Conservation (phyloP, 53 echinoderm and acorn worm genomes). For the Actinopyga echinites region DNA sequence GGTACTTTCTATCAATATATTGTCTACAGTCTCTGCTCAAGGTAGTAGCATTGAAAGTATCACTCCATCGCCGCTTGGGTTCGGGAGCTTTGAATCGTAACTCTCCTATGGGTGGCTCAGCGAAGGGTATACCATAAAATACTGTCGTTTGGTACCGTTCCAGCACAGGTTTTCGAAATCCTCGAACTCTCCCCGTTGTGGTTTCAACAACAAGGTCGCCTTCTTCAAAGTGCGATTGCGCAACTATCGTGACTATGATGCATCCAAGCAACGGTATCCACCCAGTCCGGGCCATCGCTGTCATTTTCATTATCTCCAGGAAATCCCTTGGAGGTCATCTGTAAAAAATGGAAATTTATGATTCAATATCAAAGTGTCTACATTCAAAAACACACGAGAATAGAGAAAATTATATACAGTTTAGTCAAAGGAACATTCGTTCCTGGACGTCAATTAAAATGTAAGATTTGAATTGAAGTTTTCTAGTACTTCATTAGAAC, state of each 20-base stretch:
- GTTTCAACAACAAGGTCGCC: constrained; percentile 58
- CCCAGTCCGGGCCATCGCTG: no score
- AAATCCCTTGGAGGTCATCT: no score
- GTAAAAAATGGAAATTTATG: no score
- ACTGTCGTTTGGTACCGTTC: constrained; percentile 48
- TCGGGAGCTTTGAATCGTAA: constrained; percentile 72
- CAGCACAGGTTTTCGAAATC: constrained; percentile 59
- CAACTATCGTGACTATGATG: not conserved
- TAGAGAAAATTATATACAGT: no score
- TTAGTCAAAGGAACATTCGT: no score
- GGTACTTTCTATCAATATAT: constrained; percentile 58
- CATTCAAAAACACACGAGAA: no score
- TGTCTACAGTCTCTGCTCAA: constrained; percentile 73
- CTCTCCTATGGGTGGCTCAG: constrained; percentile 66
- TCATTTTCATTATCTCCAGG: no score
- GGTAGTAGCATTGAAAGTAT: constrained; percentile 55
- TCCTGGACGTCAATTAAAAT: no score
- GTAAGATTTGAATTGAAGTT: no score
- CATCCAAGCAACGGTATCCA: not conserved
- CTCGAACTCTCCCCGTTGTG: constrained; percentile 65
- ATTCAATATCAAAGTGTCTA: no score
- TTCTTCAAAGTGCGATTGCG: constrained; percentile 8
- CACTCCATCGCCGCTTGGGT: constrained; percentile 55
- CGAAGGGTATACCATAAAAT: constrained; percentile 89
- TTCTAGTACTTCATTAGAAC: no score